Evolutionary conservation across 2,797 vertebrate species (phyloP), one percentile per base, ranked within the genome.

Genomic region (Sebastes iracundus): DNA sequence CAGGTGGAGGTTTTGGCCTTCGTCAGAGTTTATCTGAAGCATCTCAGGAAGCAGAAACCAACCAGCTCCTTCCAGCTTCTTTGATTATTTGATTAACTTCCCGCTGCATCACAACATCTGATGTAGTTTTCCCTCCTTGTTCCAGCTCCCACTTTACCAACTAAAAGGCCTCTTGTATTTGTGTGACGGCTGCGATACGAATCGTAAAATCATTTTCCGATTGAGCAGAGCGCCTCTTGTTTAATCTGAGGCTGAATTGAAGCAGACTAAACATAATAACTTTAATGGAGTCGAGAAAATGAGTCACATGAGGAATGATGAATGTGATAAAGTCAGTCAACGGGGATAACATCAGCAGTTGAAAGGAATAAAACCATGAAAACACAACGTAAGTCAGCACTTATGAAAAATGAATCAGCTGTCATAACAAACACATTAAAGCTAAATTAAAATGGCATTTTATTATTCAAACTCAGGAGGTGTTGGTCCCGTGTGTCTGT

Each of bases 181-280:
- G 59, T 2, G 65, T 23, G 35, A 38, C 35, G 1, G 1, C 35
- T 25, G 33, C 2, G 79, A 84, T 87, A 56, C 2, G 2, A 16
- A 87, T 87, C 30, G 5, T 74, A 30, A 77, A 81, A 68, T 80
- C 1, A 23, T 77, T 72, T 73, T 83, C 75, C 82, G 73, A 82
- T 72, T 82, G 83, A 83, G 74, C 23, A 68, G 77, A 80, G 79
- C 10, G 42, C 72, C 23, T 30, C 63, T 66, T 66, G 80, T 77
- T 74, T 69, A 83, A 88, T 77, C 63, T 63, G 46, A 81, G 70
- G 69, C 56, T 35, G 56, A 75, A 87, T 23, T 33, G 33, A 83
- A 84, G 65, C 80, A 88, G 81, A 86, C 72, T 87, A 89, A 91
- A 84, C 76, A 84, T 65, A 77, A 85, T 52, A 65, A 77, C 73